Base-by-base conservation (phyloP, 1,140 invertebrate species). In the Platorchestia sp. region DNA sequence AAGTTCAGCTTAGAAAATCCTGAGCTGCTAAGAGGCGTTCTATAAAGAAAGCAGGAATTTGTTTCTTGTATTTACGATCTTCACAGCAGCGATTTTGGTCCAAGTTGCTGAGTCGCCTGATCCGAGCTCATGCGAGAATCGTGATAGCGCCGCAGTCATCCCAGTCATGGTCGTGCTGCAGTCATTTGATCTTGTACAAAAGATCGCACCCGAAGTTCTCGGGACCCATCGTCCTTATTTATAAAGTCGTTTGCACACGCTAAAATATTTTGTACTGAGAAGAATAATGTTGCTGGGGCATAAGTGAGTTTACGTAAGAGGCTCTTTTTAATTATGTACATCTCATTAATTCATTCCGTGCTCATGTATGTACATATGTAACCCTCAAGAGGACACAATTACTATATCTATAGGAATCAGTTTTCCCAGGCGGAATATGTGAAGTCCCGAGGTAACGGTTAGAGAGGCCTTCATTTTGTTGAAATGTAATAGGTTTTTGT, bases 161-260 rank as follows among this genome's bases (percentile, higher is more conserved):
- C 36, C 14, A 75, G 59, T 75, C 59, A 75, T 75, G 59, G 59
- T 75, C 59, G 59, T 75, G 59, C 59, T 75, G 59, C 14, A 75
- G 59, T 75, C 59, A 75, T 75, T 75, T 75, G 59, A 75, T 75
- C 59, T 75, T 75, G 59, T 75, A 75, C 59, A 75, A 75, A 75
- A 75, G 59, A 75, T 75, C 59, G 14, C 59, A 75, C 59, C 59
- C 59, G 36, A 27, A 3, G 14, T 75, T 75, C 27, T 75, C 59
- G 59, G 14, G 27, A 75, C 36, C 59, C 27, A 75, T 75, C 59
- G 59, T 75, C 59, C 59, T 75, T 75, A 75, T 75, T 75, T 75
- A 75, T 75, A 75, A 75, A 75, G 59, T 75, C 7, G 27, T 75
- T 75, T 75, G 59, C 59, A 75, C 59, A 3, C 59, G 59, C 27